phyloP scores from a whole-genome alignment of 2,888 invertebrate species.

The Papilio elwesi region DNA sequence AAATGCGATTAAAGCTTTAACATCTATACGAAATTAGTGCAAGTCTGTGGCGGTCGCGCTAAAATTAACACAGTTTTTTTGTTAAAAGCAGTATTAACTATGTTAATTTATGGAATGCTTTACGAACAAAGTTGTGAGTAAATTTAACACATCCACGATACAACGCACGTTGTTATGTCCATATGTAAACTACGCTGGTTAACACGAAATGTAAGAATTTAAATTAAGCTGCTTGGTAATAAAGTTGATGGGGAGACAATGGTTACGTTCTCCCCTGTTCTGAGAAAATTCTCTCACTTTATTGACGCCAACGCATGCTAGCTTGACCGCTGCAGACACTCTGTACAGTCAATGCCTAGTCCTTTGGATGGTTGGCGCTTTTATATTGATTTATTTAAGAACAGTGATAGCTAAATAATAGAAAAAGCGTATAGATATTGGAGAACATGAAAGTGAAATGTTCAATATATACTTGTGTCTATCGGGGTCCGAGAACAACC shows the following conservation, averaged over 20 bases:
- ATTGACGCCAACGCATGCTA: neutral
- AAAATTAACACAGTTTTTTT: conserved; percentile 11
- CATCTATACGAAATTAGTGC: conserved; percentile 22
- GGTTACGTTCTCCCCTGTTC: neutral
- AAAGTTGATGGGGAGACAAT: neutral
- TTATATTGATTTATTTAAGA: neutral
- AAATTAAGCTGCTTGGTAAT: neutral
- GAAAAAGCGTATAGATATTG: conserved; percentile 49
- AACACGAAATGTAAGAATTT: conserved; percentile 15
- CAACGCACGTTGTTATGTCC: conserved; percentile 8
- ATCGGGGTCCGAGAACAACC: conserved; percentile 75
- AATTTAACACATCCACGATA: conserved; percentile 18
- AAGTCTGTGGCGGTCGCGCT: neutral
- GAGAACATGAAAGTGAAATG: conserved; percentile 42
- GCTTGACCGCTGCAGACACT: neutral
- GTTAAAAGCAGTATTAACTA: conserved; percentile 11
- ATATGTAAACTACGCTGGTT: conserved; percentile 12
- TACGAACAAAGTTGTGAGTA: conserved; percentile 21
- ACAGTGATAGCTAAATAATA: conserved; percentile 26
- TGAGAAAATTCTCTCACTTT: neutral
- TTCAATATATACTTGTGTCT: conserved; percentile 77
- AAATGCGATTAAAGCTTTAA: conserved; percentile 28
- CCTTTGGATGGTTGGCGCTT: neutral
- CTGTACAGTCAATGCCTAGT: neutral
- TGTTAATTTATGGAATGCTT: conserved; percentile 22